These are phyloP conservation scores for Myotis myotis DNA, from an alignment of 2,797 vertebrate genomes.

Conservation along the genomic window DNA sequence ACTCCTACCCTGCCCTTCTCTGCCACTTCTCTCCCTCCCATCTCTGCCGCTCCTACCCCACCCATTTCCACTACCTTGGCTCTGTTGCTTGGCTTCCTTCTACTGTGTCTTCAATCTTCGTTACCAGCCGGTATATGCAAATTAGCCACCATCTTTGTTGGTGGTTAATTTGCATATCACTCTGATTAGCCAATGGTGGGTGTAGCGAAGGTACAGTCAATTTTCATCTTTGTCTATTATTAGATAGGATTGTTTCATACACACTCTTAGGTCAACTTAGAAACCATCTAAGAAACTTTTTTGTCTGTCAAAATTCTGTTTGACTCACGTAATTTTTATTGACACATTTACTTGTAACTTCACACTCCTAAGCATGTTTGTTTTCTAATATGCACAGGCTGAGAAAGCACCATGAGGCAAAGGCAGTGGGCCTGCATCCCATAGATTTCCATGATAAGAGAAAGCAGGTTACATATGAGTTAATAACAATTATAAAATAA, in stretches of 20 bases:
- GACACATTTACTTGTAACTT: neutral
- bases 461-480: neutral
- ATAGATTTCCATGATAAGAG: neutral
- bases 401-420: neutral
- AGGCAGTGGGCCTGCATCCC: neutral
- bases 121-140: too few species aligned
- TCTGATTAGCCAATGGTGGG: too few species aligned
- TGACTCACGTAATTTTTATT: neutral
- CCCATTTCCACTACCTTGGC: too few species aligned
- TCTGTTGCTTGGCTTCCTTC: too few species aligned
- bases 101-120: too few species aligned
- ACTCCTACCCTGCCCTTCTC: too few species aligned
- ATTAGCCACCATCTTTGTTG: too few species aligned
- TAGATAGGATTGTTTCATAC: neutral
- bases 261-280: neutral
- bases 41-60: too few species aligned
- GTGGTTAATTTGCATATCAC: too few species aligned
- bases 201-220: rapidly evolving
- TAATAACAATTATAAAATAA: neutral
- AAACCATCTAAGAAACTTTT: neutral
- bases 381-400: neutral
- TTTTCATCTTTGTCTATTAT: too few species aligned
- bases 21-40: too few species aligned
- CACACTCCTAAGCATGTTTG: neutral
- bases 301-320: conserved; percentile 15